Evolutionary conservation across 2,888 invertebrate genomes (phyloP).

Genomic region (Parapristionchus giblindavisi): DNA sequence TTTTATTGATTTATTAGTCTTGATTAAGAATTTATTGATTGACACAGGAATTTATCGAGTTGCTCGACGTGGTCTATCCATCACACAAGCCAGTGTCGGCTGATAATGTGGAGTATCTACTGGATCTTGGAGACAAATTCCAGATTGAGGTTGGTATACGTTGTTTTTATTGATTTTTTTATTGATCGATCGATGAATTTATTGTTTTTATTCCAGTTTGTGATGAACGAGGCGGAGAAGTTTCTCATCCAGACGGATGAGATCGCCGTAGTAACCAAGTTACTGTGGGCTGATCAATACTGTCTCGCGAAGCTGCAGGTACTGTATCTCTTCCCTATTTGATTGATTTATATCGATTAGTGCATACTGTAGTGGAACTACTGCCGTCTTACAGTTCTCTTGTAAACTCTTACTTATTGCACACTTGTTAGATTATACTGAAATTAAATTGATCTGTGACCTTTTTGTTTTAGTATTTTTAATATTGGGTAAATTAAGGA

Average conservation of each 20-base stretch:
- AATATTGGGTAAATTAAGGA: too few relatives aligned
- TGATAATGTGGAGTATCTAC: conserved; percentile 70
- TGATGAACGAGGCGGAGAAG: conserved; percentile 71
- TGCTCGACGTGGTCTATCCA: conserved; percentile 71
- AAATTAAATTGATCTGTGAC: too few relatives aligned
- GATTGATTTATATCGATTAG: background rate
- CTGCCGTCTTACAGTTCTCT: too few relatives aligned
- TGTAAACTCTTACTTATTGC: too few relatives aligned
- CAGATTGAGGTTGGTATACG: conserved; percentile 62
- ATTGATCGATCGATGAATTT: background rate
- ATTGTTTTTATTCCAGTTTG: conserved; percentile 53
- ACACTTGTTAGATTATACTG: too few relatives aligned
- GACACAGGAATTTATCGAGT: conserved; percentile 69
- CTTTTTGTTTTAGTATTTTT: too few relatives aligned
- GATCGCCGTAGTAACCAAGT: conserved; percentile 63
- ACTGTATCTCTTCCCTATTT: background rate
- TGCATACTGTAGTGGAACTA: background rate
- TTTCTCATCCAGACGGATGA: conserved; percentile 67
- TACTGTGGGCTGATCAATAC: conserved; percentile 68
- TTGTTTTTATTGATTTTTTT: background rate
- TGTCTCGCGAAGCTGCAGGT: conserved; percentile 63
- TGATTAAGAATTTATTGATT: conserved; percentile 43
- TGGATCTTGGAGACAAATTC: conserved; percentile 71
- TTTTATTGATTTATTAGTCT: background rate
- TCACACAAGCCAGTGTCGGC: conserved; percentile 70